Percentiles rank a stretch among this genome's conserved stretches.
These are phyloP conservation scores for Apodemia mormo DNA, from an alignment of 2,888 invertebrate species.

Conservation along the genomic window DNA sequence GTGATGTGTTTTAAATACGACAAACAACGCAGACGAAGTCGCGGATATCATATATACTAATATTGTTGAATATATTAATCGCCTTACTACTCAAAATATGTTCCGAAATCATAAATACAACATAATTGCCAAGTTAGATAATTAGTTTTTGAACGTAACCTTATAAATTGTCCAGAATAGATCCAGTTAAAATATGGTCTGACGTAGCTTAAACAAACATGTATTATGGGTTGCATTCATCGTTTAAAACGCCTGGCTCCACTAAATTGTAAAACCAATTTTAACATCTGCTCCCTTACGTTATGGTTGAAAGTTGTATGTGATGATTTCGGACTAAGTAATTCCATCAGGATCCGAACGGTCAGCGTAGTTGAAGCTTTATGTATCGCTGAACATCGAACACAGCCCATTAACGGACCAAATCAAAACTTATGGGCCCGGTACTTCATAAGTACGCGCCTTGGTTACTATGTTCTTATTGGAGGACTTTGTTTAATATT, in stretches of 20 bases:
- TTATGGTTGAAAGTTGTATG: background rate
- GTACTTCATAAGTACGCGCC: constrained; percentile 15
- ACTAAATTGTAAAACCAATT: background rate
- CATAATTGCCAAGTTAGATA: constrained; percentile 8
- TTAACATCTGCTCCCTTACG: background rate
- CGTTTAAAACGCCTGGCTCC: constrained; percentile 6
- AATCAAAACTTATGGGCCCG: constrained; percentile 17
- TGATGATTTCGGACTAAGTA: background rate
- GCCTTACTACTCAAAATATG: background rate
- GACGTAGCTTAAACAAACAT: constrained; percentile 15
- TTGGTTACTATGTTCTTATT: background rate
- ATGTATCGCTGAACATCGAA: constrained; percentile 19
- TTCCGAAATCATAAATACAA: background rate
- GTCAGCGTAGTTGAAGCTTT: constrained; percentile 18
- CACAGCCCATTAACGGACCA: constrained; percentile 22
- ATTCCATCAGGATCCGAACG: constrained; percentile 23
- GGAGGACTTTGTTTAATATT: background rate
- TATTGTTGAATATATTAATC: too few species aligned
- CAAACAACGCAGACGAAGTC: too few species aligned
- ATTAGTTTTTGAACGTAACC: constrained; percentile 11
- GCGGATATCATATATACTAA: too few species aligned
- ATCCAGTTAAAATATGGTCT: constrained; percentile 14
- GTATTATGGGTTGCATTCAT: constrained; percentile 11
- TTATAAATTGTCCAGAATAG: constrained; percentile 15
- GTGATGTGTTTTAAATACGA: too few species aligned